Percentiles rank a stretch among this genome's conserved stretches.
These are phyloP conservation scores for Catostylus mosaicus DNA, from an alignment of 30 jellyfish, hydroid and myxozoan genomes.

Conservation along the genomic window DNA sequence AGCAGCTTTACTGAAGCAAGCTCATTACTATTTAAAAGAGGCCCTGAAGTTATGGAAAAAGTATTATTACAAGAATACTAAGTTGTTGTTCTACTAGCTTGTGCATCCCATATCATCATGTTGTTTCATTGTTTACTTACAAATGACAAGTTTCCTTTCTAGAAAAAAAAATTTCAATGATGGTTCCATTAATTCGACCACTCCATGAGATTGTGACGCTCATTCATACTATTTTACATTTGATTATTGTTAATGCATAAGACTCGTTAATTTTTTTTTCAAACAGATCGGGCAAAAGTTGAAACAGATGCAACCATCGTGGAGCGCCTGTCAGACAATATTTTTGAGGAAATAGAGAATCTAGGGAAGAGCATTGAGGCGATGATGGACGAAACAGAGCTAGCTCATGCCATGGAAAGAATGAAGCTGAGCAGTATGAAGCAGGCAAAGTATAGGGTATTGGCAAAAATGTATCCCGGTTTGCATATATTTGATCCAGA, in stretches of 20 bases:
- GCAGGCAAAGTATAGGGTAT: background rate
- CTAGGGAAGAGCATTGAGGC: conserved; percentile 3
- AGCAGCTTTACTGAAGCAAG: too few species aligned
- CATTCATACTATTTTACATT: background rate
- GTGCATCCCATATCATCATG: too few species aligned
- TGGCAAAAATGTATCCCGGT: conserved; percentile 13
- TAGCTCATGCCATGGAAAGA: background rate
- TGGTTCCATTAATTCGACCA: background rate
- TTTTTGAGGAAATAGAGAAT: background rate
- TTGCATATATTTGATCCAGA: conserved; percentile 18
- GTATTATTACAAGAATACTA: background rate
- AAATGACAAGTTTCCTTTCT: background rate
- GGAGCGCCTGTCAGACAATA: background rate
- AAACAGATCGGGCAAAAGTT: conserved; percentile 42
- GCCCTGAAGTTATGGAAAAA: too few species aligned
- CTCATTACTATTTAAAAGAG: too few species aligned
- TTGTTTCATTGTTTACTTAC: background rate
- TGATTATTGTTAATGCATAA: too few species aligned
- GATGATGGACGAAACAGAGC: background rate
- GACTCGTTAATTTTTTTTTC: background rate
- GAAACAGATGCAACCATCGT: background rate
- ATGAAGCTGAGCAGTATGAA: background rate
- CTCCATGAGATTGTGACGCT: background rate
- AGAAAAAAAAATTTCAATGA: background rate
- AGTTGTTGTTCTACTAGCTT: too few species aligned